Percentiles rank a stretch among this genome's conserved stretches.
phyloP scores from a whole-genome alignment of 1,140 invertebrate species.

The Lepidurus packardi region DNA sequence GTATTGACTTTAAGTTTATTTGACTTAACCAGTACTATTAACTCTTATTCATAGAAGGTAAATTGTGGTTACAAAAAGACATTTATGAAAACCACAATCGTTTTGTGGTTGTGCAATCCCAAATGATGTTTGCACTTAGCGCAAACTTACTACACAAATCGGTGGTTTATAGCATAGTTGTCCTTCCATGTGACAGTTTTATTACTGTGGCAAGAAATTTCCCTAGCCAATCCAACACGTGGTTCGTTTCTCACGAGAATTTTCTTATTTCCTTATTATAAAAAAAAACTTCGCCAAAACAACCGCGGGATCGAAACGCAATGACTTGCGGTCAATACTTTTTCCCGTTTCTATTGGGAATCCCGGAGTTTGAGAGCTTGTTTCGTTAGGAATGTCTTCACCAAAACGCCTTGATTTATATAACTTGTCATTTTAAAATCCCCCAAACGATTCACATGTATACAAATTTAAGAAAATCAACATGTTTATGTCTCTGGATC shows the following conservation, averaged over 20 bases:
- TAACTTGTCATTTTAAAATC: neutral
- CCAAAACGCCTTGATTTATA: neutral
- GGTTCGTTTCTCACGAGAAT: constrained; percentile 3
- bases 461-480: neutral
- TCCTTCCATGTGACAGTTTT: neutral
- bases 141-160: no score
- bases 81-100: no score
- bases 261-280: neutral
- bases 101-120: no score
- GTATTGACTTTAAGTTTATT: no score
- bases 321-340: neutral
- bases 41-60: no score
- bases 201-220: neutral
- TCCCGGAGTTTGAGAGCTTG: neutral
- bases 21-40: no score
- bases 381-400: neutral
- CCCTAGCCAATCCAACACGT: neutral
- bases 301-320: neutral
- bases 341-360: neutral
- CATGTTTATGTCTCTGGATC: no score
- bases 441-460: neutral
- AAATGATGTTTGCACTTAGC: no score
- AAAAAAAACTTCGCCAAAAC: neutral
- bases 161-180: no score
- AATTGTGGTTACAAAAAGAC: no score